These are phyloP conservation scores for Apis cerana DNA, from an alignment of 1,140 invertebrate genomes.

Conservation along the genomic window DNA sequence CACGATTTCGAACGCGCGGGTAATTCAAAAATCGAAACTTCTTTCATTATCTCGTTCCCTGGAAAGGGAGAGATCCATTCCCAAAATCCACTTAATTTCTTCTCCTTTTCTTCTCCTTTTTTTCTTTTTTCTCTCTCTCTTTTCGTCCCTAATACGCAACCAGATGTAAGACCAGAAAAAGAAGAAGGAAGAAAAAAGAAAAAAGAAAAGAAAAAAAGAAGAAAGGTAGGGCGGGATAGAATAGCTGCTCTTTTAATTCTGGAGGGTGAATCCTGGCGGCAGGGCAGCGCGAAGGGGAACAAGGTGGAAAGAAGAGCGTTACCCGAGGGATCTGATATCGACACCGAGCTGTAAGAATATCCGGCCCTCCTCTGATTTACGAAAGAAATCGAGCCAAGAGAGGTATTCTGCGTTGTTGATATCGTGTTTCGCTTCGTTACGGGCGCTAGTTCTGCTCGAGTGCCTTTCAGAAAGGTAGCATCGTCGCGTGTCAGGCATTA, in stretches of 20 bases:
- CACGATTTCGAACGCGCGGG: too few relatives aligned
- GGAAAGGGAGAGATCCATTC: conserved; percentile 11
- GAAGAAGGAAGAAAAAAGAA: too few relatives aligned
- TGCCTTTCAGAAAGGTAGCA: conserved; percentile 13
- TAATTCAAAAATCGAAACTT: too few relatives aligned
- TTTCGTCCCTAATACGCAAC: conserved; percentile 20
- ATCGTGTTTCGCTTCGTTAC: conserved; percentile 48
- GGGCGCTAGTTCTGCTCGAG: conserved; percentile 10
- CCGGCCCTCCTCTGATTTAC: conserved; percentile 60
- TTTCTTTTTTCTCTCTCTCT: conserved; percentile 5
- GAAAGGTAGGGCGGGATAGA: conserved; percentile 22
- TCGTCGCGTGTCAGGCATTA: conserved; percentile 35
- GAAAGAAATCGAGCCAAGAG: conserved; percentile 61
- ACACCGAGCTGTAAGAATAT: conserved; percentile 68
- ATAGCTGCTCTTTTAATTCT: conserved; percentile 71
- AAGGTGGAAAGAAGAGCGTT: conserved; percentile 19
- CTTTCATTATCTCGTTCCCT: too few relatives aligned
- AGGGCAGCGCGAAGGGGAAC: conserved; percentile 40
- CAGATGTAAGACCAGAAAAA: neutral
- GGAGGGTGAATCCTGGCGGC: conserved; percentile 52
- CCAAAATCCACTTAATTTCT: conserved; percentile 41
- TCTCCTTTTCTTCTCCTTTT: neutral
- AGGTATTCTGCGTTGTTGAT: conserved; percentile 43
- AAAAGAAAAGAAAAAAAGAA: neutral
- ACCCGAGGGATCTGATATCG: conserved; percentile 67